Conservation (phyloP, 1,140 invertebrate species). For the Leptoteleia sp. region DNA sequence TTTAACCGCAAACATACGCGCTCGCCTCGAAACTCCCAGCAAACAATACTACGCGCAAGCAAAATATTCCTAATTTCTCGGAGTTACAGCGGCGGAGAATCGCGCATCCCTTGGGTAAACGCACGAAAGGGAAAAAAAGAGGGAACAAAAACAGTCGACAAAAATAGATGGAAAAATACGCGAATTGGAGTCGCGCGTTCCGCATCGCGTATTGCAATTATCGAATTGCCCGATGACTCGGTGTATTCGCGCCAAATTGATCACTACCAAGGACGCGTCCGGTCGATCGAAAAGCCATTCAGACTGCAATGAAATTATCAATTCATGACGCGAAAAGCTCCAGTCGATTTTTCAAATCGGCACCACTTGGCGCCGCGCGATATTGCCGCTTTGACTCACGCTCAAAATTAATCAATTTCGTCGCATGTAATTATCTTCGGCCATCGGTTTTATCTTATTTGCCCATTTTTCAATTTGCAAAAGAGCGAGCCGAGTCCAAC, state of each 20-base stretch:
- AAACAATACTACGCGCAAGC: constrained; percentile 4
- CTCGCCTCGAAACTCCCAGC: background rate
- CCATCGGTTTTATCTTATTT: constrained; percentile 42
- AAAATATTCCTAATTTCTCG: constrained; percentile 43
- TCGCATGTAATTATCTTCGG: constrained; percentile 46
- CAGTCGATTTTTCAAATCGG: constrained; percentile 50
- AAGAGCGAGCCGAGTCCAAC: background rate
- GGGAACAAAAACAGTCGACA: too few relatives aligned
- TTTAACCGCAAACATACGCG: constrained; percentile 35
- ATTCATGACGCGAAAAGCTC: constrained; percentile 50
- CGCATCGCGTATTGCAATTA: constrained; percentile 44
- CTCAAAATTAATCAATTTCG: constrained; percentile 47
- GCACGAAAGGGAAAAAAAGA: constrained; percentile 8
- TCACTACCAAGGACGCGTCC: constrained; percentile 34
- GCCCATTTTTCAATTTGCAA: constrained; percentile 28
- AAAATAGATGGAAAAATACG: too few relatives aligned
- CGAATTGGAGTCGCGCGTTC: constrained; percentile 12
- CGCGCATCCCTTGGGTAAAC: constrained; percentile 19
- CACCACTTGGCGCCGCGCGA: constrained; percentile 23
- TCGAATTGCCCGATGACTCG: constrained; percentile 41
- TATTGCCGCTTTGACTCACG: constrained; percentile 37
- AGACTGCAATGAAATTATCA: constrained; percentile 55
- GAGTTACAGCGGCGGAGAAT: constrained; percentile 13
- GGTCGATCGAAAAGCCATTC: constrained; percentile 54
- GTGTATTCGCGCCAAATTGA: constrained; percentile 44